A percentile compares a stretch with the other conserved stretches of the same genome.
Evolutionary conservation across 2,797 vertebrate genomes (phyloP).

Genomic region (Pangasius krempfi): DNA sequence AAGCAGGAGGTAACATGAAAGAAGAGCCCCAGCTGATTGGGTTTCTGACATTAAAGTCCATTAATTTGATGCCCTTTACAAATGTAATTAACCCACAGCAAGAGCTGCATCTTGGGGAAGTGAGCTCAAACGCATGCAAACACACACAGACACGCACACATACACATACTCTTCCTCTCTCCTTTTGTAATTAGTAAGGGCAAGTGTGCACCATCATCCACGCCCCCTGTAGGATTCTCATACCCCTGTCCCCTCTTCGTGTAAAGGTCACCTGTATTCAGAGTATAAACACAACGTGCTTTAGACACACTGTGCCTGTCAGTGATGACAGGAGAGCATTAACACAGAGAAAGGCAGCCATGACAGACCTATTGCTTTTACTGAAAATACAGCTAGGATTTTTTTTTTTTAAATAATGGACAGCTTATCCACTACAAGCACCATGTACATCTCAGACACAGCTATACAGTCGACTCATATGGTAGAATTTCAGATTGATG

Average conservation of each 20-base stretch:
- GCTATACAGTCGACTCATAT: background rate
- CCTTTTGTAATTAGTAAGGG: conserved; percentile 44
- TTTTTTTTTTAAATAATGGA: background rate
- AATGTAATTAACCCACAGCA: conserved; percentile 74
- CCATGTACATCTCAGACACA: background rate
- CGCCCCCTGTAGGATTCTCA: conserved; percentile 26
- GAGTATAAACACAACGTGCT: conserved; percentile 45
- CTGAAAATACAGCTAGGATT: background rate
- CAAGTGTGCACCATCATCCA: conserved; percentile 14
- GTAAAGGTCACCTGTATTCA: conserved; percentile 56
- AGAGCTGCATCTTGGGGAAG: conserved; percentile 50
- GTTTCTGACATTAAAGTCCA: conserved; percentile 76
- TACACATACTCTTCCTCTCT: conserved; percentile 33
- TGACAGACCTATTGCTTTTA: background rate
- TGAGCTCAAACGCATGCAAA: conserved; percentile 52
- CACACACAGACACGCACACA: conserved; percentile 52
- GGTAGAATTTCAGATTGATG: conserved; percentile 2
- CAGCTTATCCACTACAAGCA: too few relatives aligned
- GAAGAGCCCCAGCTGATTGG: conserved; percentile 68
- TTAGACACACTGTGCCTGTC: conserved; percentile 34
- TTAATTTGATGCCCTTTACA: conserved; percentile 81
- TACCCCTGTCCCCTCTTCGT: conserved; percentile 23
- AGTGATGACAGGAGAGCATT: background rate
- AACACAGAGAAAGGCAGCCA: background rate
- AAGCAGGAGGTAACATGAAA: conserved; percentile 56